Evolutionary conservation across 2,888 invertebrate species (phyloP).

Genomic region (Rapana venosa): DNA sequence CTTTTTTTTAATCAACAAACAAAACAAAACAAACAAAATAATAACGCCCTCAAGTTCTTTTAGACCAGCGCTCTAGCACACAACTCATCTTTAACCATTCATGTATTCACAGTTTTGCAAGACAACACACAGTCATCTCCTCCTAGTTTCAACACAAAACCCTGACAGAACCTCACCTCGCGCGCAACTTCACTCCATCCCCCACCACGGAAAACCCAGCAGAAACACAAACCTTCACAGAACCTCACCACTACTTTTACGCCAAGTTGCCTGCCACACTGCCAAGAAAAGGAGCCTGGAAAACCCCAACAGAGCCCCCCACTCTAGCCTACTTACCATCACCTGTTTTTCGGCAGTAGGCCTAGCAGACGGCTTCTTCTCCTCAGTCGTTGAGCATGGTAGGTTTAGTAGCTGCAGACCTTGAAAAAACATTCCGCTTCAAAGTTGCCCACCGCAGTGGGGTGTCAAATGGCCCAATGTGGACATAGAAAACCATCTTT

Average conservation of each 20-base stretch:
- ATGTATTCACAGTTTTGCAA: background rate
- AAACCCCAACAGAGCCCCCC: background rate
- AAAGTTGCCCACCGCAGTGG: background rate
- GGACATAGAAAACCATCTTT: slow-evolving; percentile 13
- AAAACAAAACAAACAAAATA: background rate
- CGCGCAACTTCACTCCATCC: no score
- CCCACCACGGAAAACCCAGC: no score
- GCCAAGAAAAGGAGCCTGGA: background rate
- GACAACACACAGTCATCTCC: background rate
- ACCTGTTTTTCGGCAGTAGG: background rate
- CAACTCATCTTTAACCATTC: no score
- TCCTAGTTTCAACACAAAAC: background rate
- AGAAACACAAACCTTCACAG: background rate
- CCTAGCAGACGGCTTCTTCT: background rate
- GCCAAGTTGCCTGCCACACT: background rate
- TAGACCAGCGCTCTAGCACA: no score
- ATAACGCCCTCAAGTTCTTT: no score
- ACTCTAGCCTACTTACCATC: background rate
- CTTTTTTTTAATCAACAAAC: background rate
- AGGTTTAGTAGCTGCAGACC: background rate
- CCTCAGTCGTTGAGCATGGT: background rate
- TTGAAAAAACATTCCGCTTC: background rate
- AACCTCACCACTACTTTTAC: background rate
- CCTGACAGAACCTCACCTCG: background rate
- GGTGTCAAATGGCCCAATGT: background rate